Evolutionary conservation across 2,888 invertebrate genomes (phyloP).

Genomic region (Drosophila kambysellisi): DNA sequence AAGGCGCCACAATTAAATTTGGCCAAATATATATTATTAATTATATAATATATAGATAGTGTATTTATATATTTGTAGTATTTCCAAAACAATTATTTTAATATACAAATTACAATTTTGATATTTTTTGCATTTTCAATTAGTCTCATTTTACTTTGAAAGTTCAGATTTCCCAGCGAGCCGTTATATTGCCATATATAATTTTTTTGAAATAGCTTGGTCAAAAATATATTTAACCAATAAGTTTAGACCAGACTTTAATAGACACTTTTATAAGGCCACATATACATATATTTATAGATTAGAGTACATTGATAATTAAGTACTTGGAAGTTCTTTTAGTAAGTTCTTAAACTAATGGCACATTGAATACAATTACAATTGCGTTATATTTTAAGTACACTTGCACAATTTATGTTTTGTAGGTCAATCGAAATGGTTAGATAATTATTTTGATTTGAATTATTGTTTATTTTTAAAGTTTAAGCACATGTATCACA

Average conservation of each 20-base stretch:
- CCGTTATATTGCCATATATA: background rate
- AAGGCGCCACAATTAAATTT: background rate
- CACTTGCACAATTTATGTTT: slow-evolving; percentile 51
- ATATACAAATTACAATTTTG: background rate
- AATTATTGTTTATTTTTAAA: slow-evolving; percentile 21
- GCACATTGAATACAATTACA: slow-evolving; percentile 74
- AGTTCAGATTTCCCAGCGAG: background rate
- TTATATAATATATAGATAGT: slow-evolving; percentile 6
- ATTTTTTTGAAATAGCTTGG: background rate
- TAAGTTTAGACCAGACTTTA: background rate
- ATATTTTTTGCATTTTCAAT: background rate
- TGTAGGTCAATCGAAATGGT: slow-evolving; percentile 17
- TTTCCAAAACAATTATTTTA: background rate
- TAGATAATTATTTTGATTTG: slow-evolving; percentile 5
- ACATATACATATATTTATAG: slow-evolving; percentile 1
- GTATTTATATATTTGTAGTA: slow-evolving; percentile 7
- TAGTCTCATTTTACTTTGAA: background rate
- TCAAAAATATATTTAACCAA: background rate
- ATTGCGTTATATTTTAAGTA: slow-evolving; percentile 64
- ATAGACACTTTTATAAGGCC: background rate
- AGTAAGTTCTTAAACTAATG: slow-evolving; percentile 67
- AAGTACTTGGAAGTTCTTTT: slow-evolving; percentile 52
- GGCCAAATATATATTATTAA: background rate
- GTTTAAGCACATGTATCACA: slow-evolving; percentile 49
- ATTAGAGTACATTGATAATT: slow-evolving; percentile 10